A percentile compares a stretch with the other conserved stretches of the same genome.
Conservation (phyloP, 53 echinoderm and acorn worm genomes). For the Paracentrotus lividus region DNA sequence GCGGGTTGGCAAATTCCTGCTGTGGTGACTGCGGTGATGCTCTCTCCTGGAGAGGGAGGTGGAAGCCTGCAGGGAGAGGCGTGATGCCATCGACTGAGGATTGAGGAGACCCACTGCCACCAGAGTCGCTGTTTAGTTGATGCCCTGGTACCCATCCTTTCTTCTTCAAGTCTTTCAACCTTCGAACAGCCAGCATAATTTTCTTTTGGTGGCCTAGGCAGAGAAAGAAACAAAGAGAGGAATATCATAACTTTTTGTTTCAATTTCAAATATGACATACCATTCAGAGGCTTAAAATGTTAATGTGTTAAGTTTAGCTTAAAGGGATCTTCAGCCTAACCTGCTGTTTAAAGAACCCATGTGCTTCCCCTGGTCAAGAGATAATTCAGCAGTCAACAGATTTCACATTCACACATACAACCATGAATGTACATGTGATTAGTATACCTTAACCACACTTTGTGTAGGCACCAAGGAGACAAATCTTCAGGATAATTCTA, state of each 20-base stretch:
- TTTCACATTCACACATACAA: too few species aligned
- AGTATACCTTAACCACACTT: too few species aligned
- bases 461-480: too few species aligned
- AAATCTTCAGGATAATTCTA: too few species aligned
- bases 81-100: slow-evolving; percentile 87
- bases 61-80: slow-evolving; percentile 75
- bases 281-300: too few species aligned
- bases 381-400: too few species aligned
- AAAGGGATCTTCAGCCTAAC: too few species aligned
- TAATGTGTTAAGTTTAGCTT: too few species aligned
- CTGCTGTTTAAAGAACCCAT: too few species aligned
- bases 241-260: not conserved
- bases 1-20: slow-evolving; percentile 71
- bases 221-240: not conserved
- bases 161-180: slow-evolving; percentile 90
- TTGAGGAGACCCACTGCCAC: slow-evolving; percentile 82
- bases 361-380: too few species aligned
- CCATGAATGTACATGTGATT: too few species aligned
- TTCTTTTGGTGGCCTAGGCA: slow-evolving; percentile 98
- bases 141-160: slow-evolving; percentile 82
- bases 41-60: slow-evolving; percentile 60
- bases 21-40: slow-evolving; percentile 80
- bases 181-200: slow-evolving; percentile 87
- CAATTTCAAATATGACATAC: too few species aligned
- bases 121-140: slow-evolving; percentile 75